Conservation (phyloP, 2,797 vertebrate genomes). For the Thunnus albacares region DNA sequence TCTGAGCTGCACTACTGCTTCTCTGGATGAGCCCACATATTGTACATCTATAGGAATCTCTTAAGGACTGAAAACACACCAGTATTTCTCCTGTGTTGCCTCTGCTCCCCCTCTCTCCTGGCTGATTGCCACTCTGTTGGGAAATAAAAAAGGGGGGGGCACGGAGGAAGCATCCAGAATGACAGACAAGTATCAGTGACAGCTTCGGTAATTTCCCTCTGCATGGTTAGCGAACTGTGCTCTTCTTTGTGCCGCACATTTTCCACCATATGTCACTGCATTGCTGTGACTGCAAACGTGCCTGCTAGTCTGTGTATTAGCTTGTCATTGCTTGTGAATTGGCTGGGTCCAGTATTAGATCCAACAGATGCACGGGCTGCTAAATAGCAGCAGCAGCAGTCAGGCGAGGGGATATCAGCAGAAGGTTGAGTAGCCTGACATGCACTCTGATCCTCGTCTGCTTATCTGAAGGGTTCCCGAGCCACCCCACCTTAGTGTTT, state of each 20-base stretch:
- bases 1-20: slow-evolving; percentile 1
- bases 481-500: slow-evolving; percentile 25
- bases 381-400: slow-evolving; percentile 40
- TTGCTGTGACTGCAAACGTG: slow-evolving; percentile 14
- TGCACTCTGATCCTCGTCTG: slow-evolving; percentile 37
- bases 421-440: not conserved
- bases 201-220: slow-evolving; percentile 20
- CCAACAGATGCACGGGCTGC: slow-evolving; percentile 32
- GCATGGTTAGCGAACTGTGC: slow-evolving; percentile 14
- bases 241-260: slow-evolving; percentile 39
- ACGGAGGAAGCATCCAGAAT: not conserved
- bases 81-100: not conserved
- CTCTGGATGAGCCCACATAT: not conserved
- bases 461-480: slow-evolving; percentile 37
- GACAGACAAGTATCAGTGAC: slow-evolving; percentile 29
- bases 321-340: slow-evolving; percentile 17
- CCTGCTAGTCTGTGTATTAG: slow-evolving; percentile 12
- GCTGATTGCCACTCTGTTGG: not conserved
- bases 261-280: slow-evolving; percentile 57
- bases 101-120: not conserved
- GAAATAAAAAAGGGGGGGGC: not conserved
- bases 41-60: slow-evolving; percentile 22
- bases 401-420: slow-evolving; percentile 10
- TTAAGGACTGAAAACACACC: slow-evolving; percentile 49
- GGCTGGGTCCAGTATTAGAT: slow-evolving; percentile 12